Evolutionary conservation across 2,113 vertebrate genomes (phyloP).

Genomic region (Megalops atlanticus): DNA sequence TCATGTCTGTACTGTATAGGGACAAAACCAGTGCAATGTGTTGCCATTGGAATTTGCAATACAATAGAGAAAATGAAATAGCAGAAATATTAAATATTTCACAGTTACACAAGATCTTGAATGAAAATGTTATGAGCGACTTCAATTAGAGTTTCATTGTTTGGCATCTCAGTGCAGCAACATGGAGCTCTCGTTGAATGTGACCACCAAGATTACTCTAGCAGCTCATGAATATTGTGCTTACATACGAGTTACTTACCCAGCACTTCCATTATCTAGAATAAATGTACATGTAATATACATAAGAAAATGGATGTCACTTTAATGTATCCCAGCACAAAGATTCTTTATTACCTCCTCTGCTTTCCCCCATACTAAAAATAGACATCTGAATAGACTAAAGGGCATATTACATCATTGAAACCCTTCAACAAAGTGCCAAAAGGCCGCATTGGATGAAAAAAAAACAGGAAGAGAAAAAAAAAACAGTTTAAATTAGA

Average conservation of each 20-base stretch:
- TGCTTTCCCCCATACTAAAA: constrained; percentile 46
- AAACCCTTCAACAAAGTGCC: constrained; percentile 34
- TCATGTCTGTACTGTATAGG: no score
- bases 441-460: neutral
- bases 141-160: neutral
- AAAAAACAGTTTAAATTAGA: constrained; percentile 22
- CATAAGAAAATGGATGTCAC: constrained; percentile 53
- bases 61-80: no score
- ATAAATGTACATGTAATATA: constrained; percentile 58
- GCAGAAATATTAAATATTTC: no score
- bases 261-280: constrained; percentile 49
- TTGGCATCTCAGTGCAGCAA: neutral
- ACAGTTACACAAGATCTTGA: neutral
- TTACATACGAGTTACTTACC: constrained; percentile 38
- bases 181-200: neutral
- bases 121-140: neutral
- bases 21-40: no score
- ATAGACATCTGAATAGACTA: constrained; percentile 51
- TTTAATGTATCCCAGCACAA: constrained; percentile 37
- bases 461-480: constrained; percentile 18
- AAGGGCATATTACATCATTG: constrained; percentile 48
- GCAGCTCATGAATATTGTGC: neutral
- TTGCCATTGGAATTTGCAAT: no score
- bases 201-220: neutral
- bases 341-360: constrained; percentile 33